phyloP scores from a whole-genome alignment of 1,140 invertebrate species.

The Drosophila pseudoobscura region DNA sequence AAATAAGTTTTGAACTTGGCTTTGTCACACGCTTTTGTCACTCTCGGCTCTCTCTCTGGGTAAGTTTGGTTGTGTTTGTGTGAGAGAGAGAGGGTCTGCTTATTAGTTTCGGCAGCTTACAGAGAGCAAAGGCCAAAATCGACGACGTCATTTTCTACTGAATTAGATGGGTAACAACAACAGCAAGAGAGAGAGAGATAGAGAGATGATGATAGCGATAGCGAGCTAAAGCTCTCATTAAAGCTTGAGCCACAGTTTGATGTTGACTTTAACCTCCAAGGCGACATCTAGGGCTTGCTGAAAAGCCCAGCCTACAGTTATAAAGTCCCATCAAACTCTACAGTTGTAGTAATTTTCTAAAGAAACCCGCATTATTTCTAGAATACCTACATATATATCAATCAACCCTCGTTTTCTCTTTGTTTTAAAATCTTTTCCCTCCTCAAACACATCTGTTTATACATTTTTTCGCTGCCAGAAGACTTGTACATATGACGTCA shows the following conservation, averaged over 20 bases:
- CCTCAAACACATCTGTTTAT: constrained; percentile 39
- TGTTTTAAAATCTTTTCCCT: constrained; percentile 16
- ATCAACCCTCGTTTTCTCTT: constrained; percentile 9
- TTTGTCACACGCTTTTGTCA: constrained; percentile 47
- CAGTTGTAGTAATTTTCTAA: too few relatives aligned
- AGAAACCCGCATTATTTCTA: neutral
- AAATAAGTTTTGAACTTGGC: constrained; percentile 70
- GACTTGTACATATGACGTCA: constrained; percentile 48
- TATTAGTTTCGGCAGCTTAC: constrained; percentile 50
- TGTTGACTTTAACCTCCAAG: neutral
- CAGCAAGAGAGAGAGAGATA: constrained; percentile 12
- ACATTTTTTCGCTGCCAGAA: constrained; percentile 23
- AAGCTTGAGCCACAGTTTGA: constrained; percentile 39
- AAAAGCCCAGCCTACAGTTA: constrained; percentile 22
- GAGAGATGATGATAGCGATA: neutral
- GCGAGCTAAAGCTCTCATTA: neutral
- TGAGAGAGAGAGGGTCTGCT: constrained; percentile 30
- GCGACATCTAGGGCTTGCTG: constrained; percentile 38
- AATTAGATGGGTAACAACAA: constrained; percentile 16
- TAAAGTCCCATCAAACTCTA: neutral
- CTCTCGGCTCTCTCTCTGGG: neutral
- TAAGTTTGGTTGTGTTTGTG: constrained; percentile 2
- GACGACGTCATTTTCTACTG: constrained; percentile 23
- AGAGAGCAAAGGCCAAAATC: constrained; percentile 31
- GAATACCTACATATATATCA: neutral